Evolutionary conservation across 2,113 vertebrate species (phyloP).

Genomic region (Clarias magur): DNA sequence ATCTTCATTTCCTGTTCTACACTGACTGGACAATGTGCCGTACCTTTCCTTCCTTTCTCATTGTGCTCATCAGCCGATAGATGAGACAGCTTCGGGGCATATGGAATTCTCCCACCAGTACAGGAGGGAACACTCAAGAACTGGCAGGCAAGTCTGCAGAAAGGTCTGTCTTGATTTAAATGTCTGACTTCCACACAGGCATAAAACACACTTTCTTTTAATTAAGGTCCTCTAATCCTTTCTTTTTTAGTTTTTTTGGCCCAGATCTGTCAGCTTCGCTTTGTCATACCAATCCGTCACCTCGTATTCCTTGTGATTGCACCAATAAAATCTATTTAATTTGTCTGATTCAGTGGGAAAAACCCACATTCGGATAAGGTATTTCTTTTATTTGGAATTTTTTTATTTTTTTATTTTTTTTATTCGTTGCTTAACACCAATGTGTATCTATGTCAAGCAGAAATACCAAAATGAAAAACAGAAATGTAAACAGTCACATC

Average conservation of each 20-base stretch:
- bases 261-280: conserved; percentile 62
- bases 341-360: conserved; percentile 45
- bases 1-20: conserved; percentile 68
- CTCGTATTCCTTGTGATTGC: conserved; percentile 39
- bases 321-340: conserved; percentile 62
- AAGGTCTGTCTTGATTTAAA: conserved; percentile 7
- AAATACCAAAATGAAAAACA: conserved; percentile 43
- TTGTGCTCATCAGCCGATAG: conserved; percentile 63
- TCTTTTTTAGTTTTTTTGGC: conserved; percentile 50
- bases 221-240: conserved; percentile 50
- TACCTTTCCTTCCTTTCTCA: conserved; percentile 68
- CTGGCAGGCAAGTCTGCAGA: conserved; percentile 48
- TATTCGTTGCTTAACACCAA: background rate
- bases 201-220: conserved; percentile 33
- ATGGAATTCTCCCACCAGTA: background rate
- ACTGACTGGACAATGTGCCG: conserved; percentile 62
- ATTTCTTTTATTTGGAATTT: background rate
- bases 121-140: conserved; percentile 50
- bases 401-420: background rate
- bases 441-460: conserved; percentile 27
- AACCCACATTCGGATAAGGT: background rate
- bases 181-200: conserved; percentile 46
- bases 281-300: conserved; percentile 56
- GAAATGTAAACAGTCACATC: conserved; percentile 43
- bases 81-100: background rate